phyloP scores from a whole-genome alignment of 2,113 vertebrate genomes.

The Balaenoptera acutorostrata region DNA sequence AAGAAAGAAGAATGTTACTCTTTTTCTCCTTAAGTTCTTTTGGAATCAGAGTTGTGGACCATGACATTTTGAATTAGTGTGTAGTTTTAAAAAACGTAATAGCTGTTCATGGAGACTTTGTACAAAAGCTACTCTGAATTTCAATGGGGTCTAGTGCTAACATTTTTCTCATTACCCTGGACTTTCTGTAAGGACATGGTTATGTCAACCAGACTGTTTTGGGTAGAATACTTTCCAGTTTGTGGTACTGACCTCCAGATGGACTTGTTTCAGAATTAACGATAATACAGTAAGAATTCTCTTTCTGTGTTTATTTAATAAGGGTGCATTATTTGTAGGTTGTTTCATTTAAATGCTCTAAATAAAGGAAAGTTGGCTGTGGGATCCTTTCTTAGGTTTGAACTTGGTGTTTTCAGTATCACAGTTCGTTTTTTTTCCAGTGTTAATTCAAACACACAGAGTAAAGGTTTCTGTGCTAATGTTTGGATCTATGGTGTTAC shows the following conservation, averaged over 20 bases:
- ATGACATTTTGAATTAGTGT: constrained; percentile 11
- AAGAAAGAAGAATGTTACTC: neutral
- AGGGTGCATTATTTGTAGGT: neutral
- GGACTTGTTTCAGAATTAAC: constrained; percentile 31
- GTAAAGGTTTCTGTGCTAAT: constrained; percentile 47
- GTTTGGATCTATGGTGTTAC: constrained; percentile 66
- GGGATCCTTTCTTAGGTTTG: neutral
- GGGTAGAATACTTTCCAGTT: neutral
- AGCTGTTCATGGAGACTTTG: neutral
- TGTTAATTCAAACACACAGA: neutral
- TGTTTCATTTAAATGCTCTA: neutral
- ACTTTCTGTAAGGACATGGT: neutral
- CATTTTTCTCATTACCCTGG: neutral
- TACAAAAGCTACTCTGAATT: neutral
- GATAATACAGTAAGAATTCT: neutral
- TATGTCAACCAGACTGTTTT: neutral
- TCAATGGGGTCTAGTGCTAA: neutral
- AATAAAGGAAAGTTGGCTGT: neutral
- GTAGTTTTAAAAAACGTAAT: neutral
- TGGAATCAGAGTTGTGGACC: neutral
- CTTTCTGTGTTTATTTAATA: neutral
- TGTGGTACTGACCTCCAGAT: neutral
- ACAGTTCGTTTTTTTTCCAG: neutral
- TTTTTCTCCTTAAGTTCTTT: constrained; percentile 6
- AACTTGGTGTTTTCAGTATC: neutral